phyloP scores from a whole-genome alignment of 2,113 vertebrate genomes.

The Pelodiscus sinensis region DNA sequence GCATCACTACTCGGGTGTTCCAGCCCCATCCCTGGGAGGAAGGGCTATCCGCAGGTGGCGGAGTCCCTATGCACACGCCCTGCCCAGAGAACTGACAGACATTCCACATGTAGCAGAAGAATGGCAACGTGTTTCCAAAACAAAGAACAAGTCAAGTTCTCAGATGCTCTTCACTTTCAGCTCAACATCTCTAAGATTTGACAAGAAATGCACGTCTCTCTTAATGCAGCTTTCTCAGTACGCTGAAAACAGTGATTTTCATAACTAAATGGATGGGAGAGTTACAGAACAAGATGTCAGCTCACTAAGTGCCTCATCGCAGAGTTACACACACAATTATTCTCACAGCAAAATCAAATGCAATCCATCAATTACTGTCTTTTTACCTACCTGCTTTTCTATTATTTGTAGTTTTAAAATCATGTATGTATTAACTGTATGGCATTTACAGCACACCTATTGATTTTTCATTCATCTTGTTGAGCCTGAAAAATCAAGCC shows the following conservation, averaged over 20 bases:
- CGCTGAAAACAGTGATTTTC: constrained; percentile 33
- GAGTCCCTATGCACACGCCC: background rate
- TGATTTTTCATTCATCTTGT: constrained; percentile 50
- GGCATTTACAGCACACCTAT: constrained; percentile 35
- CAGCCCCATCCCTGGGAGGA: background rate
- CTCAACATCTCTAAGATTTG: background rate
- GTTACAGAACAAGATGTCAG: constrained; percentile 52
- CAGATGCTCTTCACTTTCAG: background rate
- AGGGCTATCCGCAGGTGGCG: background rate
- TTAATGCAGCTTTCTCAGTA: background rate
- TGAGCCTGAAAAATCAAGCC: background rate
- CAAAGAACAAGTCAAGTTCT: background rate
- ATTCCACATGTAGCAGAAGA: background rate
- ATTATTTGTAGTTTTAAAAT: constrained; percentile 47
- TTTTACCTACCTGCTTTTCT: constrained; percentile 31
- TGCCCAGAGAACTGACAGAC: background rate
- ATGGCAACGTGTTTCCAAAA: background rate
- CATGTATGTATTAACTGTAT: constrained; percentile 35
- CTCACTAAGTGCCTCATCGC: constrained; percentile 41
- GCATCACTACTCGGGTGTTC: too few relatives aligned
- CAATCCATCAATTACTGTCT: constrained; percentile 65
- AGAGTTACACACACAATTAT: constrained; percentile 33
- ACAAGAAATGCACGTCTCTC: background rate
- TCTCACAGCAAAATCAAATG: constrained; percentile 23
- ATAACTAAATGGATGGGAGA: constrained; percentile 16